A percentile compares a stretch with the other conserved stretches of the same genome.
These are phyloP conservation scores for Batillaria attramentaria DNA, from an alignment of 1,140 invertebrate species.

Conservation along the genomic window DNA sequence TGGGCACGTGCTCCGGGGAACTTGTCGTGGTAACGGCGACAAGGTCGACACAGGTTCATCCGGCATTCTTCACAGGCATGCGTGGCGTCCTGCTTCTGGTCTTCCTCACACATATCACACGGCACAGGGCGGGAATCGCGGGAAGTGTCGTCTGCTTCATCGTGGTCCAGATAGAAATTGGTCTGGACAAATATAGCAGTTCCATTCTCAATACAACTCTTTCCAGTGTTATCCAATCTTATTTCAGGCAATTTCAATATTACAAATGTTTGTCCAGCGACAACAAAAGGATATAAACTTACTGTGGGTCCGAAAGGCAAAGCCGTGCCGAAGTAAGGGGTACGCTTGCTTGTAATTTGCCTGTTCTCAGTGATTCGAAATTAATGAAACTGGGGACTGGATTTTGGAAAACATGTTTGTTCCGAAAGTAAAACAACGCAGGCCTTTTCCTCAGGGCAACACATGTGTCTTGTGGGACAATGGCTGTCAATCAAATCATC, in stretches of 20 bases:
- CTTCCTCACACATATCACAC: slow-evolving; percentile 26
- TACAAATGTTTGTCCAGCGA: neutral
- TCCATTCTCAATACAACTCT: neutral
- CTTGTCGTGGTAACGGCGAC: slow-evolving; percentile 21
- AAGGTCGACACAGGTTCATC: neutral
- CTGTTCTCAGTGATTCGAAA: neutral
- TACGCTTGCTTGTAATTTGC: neutral
- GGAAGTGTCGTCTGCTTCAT: neutral
- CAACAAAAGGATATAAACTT: neutral
- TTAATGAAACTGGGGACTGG: too few relatives aligned
- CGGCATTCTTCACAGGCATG: slow-evolving; percentile 18
- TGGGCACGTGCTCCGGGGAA: neutral
- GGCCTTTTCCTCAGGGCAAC: too few relatives aligned
- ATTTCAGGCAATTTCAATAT: too few relatives aligned
- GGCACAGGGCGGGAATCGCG: neutral
- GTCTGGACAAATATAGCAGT: neutral
- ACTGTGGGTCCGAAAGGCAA: too few relatives aligned
- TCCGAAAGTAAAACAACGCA: neutral
- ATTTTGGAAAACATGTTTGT: too few relatives aligned
- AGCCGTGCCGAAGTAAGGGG: neutral
- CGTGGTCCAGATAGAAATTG: slow-evolving; percentile 11
- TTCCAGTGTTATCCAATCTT: too few relatives aligned
- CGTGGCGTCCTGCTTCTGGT: neutral
- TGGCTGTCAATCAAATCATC: too few relatives aligned
- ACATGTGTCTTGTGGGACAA: too few relatives aligned